Evolutionary conservation across 2,113 vertebrate species (phyloP).

Genomic region (Notechis scutatus): DNA sequence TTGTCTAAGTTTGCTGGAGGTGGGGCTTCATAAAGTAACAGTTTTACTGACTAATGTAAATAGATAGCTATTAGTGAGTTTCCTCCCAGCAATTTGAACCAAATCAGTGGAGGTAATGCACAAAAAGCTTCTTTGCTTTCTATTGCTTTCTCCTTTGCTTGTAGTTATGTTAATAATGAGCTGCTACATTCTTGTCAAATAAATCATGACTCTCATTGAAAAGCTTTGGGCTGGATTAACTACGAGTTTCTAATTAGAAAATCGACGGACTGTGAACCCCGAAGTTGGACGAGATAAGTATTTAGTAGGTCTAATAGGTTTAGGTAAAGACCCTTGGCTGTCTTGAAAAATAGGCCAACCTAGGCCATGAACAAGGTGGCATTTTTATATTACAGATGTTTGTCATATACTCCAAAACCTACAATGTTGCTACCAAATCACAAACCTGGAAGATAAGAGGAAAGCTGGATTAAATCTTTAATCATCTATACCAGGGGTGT

Average conservation of each 20-base stretch:
- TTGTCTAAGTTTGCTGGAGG: conserved; percentile 40
- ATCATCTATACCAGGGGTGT: background rate
- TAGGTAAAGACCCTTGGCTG: conserved; percentile 34
- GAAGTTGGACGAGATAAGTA: conserved; percentile 42
- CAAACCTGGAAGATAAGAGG: background rate
- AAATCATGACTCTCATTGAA: conserved; percentile 68
- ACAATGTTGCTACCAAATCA: background rate
- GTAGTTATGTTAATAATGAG: conserved; percentile 70
- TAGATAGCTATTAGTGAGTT: conserved; percentile 61
- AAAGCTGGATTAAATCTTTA: background rate
- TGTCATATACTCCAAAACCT: background rate
- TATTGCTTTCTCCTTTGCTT: conserved; percentile 32
- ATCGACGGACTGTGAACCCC: conserved; percentile 61
- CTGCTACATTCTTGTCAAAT: conserved; percentile 50
- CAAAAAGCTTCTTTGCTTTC: conserved; percentile 54
- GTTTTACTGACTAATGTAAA: conserved; percentile 62
- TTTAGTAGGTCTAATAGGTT: conserved; percentile 50
- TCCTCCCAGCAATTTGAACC: conserved; percentile 55
- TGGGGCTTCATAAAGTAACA: conserved; percentile 45
- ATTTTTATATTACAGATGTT: background rate
- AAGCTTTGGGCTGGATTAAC: conserved; percentile 66
- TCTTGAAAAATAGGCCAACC: conserved; percentile 8
- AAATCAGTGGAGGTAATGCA: conserved; percentile 43
- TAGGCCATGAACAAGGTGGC: background rate
- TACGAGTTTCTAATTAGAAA: conserved; percentile 71